A percentile compares a stretch with the other conserved stretches of the same genome.
Evolutionary conservation across 1,140 invertebrate species (phyloP).

Genomic region (Drosophila rhopaloa): DNA sequence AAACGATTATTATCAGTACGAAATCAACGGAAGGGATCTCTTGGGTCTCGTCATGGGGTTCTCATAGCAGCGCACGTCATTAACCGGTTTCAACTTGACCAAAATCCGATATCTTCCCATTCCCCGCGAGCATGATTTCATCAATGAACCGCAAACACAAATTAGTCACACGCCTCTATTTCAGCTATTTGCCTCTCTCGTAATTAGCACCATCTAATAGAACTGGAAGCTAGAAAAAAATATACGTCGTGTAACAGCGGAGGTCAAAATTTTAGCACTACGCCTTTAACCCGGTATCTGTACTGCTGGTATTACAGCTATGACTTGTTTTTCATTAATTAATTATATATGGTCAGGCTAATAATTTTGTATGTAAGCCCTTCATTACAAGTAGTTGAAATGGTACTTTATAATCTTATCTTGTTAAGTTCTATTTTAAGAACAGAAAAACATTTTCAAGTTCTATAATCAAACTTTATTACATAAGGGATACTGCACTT

Average conservation of each 20-base stretch:
- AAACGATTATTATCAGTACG: conserved; percentile 37
- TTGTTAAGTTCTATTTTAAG: background rate
- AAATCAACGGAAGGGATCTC: conserved; percentile 11
- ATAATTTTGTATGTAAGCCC: conserved; percentile 1
- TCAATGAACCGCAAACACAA: conserved; percentile 52
- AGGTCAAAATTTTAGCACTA: background rate
- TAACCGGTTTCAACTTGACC: conserved; percentile 31
- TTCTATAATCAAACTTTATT: conserved; percentile 3
- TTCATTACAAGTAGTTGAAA: background rate
- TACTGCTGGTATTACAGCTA: too few relatives aligned
- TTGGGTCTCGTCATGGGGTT: conserved; percentile 42
- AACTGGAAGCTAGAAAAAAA: conserved; percentile 25
- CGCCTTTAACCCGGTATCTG: background rate
- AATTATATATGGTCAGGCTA: background rate
- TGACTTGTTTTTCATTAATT: conserved; percentile 12
- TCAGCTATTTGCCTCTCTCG: conserved; percentile 23
- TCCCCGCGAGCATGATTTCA: conserved; percentile 34
- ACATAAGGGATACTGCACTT: background rate
- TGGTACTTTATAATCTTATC: conserved; percentile 11
- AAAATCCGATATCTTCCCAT: conserved; percentile 22
- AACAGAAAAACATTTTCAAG: conserved; percentile 4
- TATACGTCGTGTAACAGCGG: background rate
- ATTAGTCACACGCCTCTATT: conserved; percentile 66
- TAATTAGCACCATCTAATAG: conserved; percentile 63
- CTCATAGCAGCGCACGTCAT: conserved; percentile 31